Base-by-base conservation (phyloP, 2,888 invertebrate species). In the Dryococelus australis region DNA sequence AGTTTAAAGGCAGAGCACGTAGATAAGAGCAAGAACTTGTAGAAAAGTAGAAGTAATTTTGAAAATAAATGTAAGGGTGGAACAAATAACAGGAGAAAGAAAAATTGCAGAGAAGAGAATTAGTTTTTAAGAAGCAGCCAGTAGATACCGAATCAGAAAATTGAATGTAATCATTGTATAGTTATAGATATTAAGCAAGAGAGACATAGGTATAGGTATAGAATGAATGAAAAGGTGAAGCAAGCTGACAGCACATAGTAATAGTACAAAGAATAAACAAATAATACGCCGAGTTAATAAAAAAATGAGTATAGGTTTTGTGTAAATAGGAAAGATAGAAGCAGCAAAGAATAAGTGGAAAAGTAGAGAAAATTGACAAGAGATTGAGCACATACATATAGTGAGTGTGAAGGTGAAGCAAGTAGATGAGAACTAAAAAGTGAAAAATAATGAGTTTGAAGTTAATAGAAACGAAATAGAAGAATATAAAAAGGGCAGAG, bases 271-370 rank as follows among this genome's bases (percentile, higher is more conserved):
- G 78, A 35, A 85, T 26, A 28, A 35, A n/a, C 10, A 84, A 51
- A n/a, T 5, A 9, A 35, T 78, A 65, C 16, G 47, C 12, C 10
- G 53, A 28, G 43, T n/a, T 65, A 83, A 85, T 85, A 24, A 81
- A 65, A 87, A 47, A 53, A 86, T 0, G 35, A 35, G 35, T 35
- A 35, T 35, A 35, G 35, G 4, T 35, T 35, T 35, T 35, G 87
- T 79, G 83, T n/a, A 86, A 35, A 88, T 84, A 85, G 20, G 24
- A 51, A 51, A 51, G 51, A 51, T 51, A 51, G 20, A 51, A 86
- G 80, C n/a, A 87, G 53, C 27, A 85, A 87, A 81, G 6, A 88
- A 51, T 51, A 51, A 16, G 51, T 51, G 51, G 20, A 51, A 20
- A 51, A 8, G 51, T 51, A 51, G 8, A 51, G 51, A 16, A 51